A percentile compares a stretch with the other conserved stretches of the same genome.
Conservation (phyloP, 2,797 vertebrate species). For the Octomys mimax region DNA sequence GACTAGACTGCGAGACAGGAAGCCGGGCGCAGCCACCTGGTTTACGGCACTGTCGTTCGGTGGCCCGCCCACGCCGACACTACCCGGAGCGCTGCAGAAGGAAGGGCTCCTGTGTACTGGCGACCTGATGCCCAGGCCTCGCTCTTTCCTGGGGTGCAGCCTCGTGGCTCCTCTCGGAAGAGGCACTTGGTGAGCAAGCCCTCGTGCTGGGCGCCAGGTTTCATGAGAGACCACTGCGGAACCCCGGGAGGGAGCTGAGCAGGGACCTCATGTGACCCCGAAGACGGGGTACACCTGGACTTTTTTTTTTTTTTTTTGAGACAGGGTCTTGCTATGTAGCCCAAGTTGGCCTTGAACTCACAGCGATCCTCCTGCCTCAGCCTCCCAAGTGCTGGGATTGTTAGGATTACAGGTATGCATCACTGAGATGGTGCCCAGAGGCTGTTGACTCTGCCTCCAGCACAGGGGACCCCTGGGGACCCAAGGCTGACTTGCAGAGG, state of each 20-base stretch:
- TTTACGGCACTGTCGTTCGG: background rate
- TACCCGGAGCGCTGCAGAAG: background rate
- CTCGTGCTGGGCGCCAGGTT: background rate
- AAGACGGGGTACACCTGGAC: background rate
- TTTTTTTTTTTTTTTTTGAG: no score
- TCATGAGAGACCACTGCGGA: background rate
- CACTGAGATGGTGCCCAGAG: no score
- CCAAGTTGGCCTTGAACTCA: no score
- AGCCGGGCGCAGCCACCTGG: background rate
- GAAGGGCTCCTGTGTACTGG: background rate
- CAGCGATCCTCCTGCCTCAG: no score
- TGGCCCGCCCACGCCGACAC: background rate
- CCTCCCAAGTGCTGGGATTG: no score
- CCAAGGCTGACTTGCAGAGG: no score
- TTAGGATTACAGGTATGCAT: no score
- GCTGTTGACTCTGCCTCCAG: background rate
- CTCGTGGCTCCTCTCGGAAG: background rate
- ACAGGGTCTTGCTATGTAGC: no score
- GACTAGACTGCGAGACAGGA: background rate
- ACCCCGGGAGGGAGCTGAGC: background rate
- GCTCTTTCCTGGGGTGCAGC: background rate
- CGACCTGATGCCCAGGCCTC: background rate
- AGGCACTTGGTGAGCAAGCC: slow-evolving; percentile 6
- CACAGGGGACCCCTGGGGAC: background rate
- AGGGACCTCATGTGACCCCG: background rate